phyloP scores from a whole-genome alignment of 2,113 vertebrate genomes.

The Sardina pilchardus region DNA sequence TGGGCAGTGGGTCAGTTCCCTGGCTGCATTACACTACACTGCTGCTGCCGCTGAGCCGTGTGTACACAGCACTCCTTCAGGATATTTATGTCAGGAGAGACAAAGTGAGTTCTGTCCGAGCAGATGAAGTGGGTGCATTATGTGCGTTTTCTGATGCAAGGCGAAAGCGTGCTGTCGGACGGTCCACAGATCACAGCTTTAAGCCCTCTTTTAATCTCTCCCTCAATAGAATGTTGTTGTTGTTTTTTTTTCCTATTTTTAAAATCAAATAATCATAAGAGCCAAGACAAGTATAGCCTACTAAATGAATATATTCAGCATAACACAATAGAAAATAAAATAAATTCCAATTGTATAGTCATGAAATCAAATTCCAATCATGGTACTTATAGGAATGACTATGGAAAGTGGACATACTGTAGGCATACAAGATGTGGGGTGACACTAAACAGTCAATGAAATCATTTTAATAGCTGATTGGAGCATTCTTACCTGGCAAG shows the following conservation, averaged over 20 bases:
- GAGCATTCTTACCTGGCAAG: slow-evolving; percentile 44
- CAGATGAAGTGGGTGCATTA: background rate
- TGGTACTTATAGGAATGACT: background rate
- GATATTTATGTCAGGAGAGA: background rate
- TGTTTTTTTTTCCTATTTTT: background rate
- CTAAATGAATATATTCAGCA: no score
- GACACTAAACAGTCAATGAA: background rate
- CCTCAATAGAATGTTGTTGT: background rate
- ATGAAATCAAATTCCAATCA: background rate
- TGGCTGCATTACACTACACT: no score
- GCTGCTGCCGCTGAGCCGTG: background rate
- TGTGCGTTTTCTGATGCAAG: background rate
- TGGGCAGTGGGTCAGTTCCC: background rate
- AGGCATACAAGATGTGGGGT: background rate
- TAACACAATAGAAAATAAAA: no score
- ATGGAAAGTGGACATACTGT: background rate
- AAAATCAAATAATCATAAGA: background rate
- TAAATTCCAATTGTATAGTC: no score
- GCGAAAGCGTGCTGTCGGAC: background rate
- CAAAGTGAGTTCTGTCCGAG: background rate
- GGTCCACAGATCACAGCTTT: background rate
- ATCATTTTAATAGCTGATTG: background rate
- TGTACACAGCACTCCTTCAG: background rate
- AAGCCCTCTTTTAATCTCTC: background rate
- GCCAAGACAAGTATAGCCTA: no score